phyloP scores from a whole-genome alignment of 2,888 invertebrate genomes.

The Lomographa bimaculata region DNA sequence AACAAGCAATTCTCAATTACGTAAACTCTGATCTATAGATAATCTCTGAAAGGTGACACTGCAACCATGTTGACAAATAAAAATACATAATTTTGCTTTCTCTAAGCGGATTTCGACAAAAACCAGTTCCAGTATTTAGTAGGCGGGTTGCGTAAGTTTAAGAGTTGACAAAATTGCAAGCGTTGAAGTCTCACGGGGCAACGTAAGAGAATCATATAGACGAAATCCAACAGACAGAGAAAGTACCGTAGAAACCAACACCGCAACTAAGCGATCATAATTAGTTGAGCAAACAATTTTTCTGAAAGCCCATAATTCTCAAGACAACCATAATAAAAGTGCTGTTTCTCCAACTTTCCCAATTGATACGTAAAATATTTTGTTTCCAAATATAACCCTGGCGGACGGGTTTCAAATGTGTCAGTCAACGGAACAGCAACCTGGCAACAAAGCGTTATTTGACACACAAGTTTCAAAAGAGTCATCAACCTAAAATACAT shows the following conservation, averaged over 20 bases:
- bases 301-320: slow-evolving; percentile 19
- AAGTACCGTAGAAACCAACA: slow-evolving; percentile 52
- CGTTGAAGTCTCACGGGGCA: slow-evolving; percentile 37
- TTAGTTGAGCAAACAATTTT: slow-evolving; percentile 42
- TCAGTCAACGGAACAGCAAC: slow-evolving; percentile 43
- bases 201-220: slow-evolving; percentile 61
- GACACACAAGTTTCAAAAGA: slow-evolving; percentile 42
- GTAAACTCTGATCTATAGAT: slow-evolving; percentile 38
- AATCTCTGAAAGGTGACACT: slow-evolving; percentile 48
- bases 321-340: slow-evolving; percentile 12
- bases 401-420: slow-evolving; percentile 41
- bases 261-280: slow-evolving; percentile 42
- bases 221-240: slow-evolving; percentile 57
- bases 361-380: slow-evolving; percentile 35
- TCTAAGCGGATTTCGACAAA: slow-evolving; percentile 57
- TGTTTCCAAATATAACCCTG: slow-evolving; percentile 53
- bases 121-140: slow-evolving; percentile 62
- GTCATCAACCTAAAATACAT: slow-evolving; percentile 42
- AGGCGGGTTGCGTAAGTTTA: slow-evolving; percentile 63
- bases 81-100: slow-evolving; percentile 62
- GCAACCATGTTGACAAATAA: slow-evolving; percentile 44
- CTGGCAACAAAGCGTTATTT: slow-evolving; percentile 49
- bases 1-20: slow-evolving; percentile 35
- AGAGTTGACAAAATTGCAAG: slow-evolving; percentile 65
- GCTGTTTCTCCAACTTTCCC: slow-evolving; percentile 40